phyloP scores from a whole-genome alignment of 2,797 vertebrate species.

The Botia almorhae region DNA sequence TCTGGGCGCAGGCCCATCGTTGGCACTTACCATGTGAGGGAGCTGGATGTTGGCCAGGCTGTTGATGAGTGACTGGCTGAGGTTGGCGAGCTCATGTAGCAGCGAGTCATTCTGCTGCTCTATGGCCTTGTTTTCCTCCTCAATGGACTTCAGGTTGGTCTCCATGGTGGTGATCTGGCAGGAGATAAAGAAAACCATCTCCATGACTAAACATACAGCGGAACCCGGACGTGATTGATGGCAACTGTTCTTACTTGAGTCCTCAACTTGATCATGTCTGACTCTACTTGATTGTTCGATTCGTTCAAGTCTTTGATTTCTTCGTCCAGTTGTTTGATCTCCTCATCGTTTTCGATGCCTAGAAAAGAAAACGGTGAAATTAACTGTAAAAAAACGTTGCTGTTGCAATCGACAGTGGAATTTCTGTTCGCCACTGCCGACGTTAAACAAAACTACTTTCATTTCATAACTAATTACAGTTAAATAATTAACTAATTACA shows the following conservation, averaged over 20 bases:
- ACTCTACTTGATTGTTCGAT: constrained; percentile 97
- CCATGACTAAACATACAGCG: constrained; percentile 1
- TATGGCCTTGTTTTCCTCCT: constrained; percentile 98
- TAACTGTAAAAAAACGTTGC: not conserved
- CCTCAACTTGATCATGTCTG: constrained; percentile 98
- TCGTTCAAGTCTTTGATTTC: constrained; percentile 98
- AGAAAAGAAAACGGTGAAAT: constrained; percentile 45
- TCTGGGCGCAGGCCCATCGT: not conserved
- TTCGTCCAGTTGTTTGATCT: constrained; percentile 98
- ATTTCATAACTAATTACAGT: not conserved
- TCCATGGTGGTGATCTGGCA: constrained; percentile 97
- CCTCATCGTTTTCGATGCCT: constrained; percentile 98
- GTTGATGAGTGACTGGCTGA: constrained; percentile 98
- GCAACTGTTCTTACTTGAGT: constrained; percentile 86
- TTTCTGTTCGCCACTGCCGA: not conserved
- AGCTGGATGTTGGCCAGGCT: constrained; percentile 99
- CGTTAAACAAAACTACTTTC: not conserved
- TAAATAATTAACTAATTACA: not conserved
- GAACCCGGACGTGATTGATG: not conserved
- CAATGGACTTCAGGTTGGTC: constrained; percentile 96
- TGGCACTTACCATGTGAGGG: constrained; percentile 92
- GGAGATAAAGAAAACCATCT: constrained; percentile 35
- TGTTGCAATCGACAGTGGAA: not conserved
- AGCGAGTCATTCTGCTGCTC: constrained; percentile 99
- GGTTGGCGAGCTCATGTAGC: constrained; percentile 95